phyloP scores from a whole-genome alignment of 2,113 vertebrate species.

The Semnornis frantzii region DNA sequence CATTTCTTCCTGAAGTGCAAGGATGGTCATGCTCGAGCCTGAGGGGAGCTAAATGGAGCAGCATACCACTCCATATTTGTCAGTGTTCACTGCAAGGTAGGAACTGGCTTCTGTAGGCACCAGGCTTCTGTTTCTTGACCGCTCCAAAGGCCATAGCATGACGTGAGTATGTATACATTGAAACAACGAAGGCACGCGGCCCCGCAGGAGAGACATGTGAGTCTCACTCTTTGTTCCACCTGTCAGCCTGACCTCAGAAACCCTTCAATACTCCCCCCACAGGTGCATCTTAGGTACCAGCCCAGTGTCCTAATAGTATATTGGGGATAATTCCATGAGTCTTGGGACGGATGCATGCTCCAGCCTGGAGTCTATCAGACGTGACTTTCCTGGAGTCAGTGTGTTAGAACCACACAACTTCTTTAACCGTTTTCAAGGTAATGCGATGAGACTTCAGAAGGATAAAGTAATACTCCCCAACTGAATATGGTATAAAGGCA shows the following conservation, averaged over 20 bases:
- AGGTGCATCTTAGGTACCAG: slow-evolving; percentile 17
- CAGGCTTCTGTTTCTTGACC: not conserved
- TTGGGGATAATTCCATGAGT: not conserved
- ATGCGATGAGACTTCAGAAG: not conserved
- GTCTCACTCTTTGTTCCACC: not conserved
- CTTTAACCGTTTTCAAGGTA: not conserved
- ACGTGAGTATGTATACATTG: not conserved
- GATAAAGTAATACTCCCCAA: not conserved
- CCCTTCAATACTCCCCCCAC: not conserved
- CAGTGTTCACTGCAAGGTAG: slow-evolving; percentile 56
- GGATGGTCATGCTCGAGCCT: slow-evolving; percentile 74
- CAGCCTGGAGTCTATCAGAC: not conserved
- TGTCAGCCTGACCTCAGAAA: not conserved
- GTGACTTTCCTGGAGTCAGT: not conserved
- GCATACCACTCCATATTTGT: slow-evolving; percentile 92
- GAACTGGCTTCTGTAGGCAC: not conserved
- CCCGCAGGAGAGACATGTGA: not conserved
- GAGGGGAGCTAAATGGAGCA: slow-evolving; percentile 54
- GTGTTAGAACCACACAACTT: not conserved
- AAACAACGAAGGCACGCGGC: not conserved
- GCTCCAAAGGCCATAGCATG: not conserved
- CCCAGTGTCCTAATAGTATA: not conserved
- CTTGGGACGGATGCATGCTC: not conserved
- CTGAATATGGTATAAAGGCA: not conserved
- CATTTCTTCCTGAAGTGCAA: slow-evolving; percentile 42